Conservation (phyloP, 2,888 invertebrate genomes). For the Ophion ellenae region DNA sequence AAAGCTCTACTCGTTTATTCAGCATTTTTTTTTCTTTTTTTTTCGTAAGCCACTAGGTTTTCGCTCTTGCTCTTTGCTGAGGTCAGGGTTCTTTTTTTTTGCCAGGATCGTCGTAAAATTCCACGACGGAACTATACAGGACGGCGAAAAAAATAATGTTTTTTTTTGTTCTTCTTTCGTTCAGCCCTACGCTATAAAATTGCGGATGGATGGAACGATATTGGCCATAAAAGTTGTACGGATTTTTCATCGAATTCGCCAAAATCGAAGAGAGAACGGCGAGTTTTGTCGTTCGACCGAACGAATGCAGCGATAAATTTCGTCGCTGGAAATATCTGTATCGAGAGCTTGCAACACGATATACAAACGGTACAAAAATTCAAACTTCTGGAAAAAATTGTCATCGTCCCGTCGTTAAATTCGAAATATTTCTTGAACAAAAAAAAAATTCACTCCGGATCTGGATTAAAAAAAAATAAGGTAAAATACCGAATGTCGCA, state of each 20-base stretch:
- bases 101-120: constrained; percentile 53
- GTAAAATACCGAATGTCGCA: no score
- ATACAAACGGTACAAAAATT: background rate
- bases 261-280: background rate
- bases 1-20: constrained; percentile 57
- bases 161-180: constrained; percentile 36
- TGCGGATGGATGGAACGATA: constrained; percentile 45
- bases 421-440: no score
- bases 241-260: constrained; percentile 10
- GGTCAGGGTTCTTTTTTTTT: constrained; percentile 46
- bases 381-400: no score
- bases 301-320: background rate
- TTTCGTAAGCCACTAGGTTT: constrained; percentile 42
- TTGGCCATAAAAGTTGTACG: constrained; percentile 31
- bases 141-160: constrained; percentile 39
- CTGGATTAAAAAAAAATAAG: no score
- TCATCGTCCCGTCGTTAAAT: no score
- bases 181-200: constrained; percentile 39
- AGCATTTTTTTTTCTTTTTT: constrained; percentile 27
- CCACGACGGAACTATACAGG: constrained; percentile 39
- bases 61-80: constrained; percentile 41
- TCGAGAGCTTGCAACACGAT: background rate
- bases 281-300: background rate
- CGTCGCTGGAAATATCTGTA: background rate
- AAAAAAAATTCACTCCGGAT: no score